Evolutionary conservation across 1,140 invertebrate species (phyloP), one percentile per base, ranked within the genome.

Genomic region (Musca domestica): DNA sequence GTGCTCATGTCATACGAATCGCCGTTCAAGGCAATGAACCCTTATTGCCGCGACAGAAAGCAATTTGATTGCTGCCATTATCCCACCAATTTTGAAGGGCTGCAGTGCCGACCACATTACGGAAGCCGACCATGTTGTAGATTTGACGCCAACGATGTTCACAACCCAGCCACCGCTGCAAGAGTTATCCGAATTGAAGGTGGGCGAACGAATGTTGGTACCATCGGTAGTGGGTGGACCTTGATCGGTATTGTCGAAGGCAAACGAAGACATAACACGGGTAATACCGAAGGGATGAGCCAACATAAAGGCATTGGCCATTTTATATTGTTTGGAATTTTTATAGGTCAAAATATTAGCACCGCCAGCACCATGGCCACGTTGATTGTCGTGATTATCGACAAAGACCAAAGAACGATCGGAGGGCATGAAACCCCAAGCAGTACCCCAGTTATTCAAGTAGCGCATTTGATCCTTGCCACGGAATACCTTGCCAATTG

Each of bases 61-160:
- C 87, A 64, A 94, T 93, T 80, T 94, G 91, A 70, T 93, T 88
- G 72, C 85, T 85, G 1, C 85, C 87, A 74, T 92, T 91, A 74
- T 89, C 87, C 91, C 91, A 94, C 92, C 92, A 95, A 69, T 89
- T 84, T 17, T 80, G 71, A 0, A 92, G 56, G 3, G 51, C 56
- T 1, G 86, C 85, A 1, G 84, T 83, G 30, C 75, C 73, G 1
- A 86, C 90, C 7, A 84, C 83, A 73, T 92, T 94, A 54, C 89
- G 84, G 80, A 95, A 95, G 1, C 77, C 82, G 2, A 92, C 91
- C 93, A 96, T 96, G 74, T 92, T 92, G 76, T 87, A 90, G 71
- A 96, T 94, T 74, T 92, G 88, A 9, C 88, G 84, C 94, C 94
- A 96, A 22, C 93, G 87, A 80, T 97, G 95, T 81, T 98, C 95